A percentile compares a stretch with the other conserved stretches of the same genome.
These are phyloP conservation scores for Harpagifer antarcticus DNA, from an alignment of 2,797 vertebrate genomes.

Conservation along the genomic window DNA sequence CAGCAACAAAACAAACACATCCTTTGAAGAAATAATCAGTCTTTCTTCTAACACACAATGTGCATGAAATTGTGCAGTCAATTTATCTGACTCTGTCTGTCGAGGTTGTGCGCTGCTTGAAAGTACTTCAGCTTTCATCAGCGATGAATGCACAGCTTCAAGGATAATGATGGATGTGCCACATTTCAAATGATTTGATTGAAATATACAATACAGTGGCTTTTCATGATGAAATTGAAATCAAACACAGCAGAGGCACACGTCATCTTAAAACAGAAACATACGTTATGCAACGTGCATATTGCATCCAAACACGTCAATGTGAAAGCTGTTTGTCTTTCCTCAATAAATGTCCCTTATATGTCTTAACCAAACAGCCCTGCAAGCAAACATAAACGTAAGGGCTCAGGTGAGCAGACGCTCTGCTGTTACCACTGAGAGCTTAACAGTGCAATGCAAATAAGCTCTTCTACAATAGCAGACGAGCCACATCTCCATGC, in stretches of 20 bases:
- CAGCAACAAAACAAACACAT: constrained; percentile 35
- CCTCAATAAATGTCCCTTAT: constrained; percentile 14
- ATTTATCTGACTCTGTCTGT: constrained; percentile 42
- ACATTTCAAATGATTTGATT: constrained; percentile 23
- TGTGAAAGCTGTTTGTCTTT: constrained; percentile 35
- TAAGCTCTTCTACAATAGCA: constrained; percentile 69
- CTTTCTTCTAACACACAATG: constrained; percentile 38
- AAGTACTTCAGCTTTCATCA: constrained; percentile 16
- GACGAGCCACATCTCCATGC: constrained; percentile 63
- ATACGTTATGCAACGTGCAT: constrained; percentile 13
- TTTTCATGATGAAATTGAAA: constrained; percentile 1
- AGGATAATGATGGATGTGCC: constrained; percentile 26
- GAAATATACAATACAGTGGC: neutral
- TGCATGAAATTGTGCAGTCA: constrained; percentile 35
- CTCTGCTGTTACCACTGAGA: constrained; percentile 64
- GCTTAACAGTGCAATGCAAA: constrained; percentile 72
- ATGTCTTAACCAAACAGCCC: constrained; percentile 45
- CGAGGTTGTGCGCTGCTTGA: constrained; percentile 7
- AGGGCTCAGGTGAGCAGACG: constrained; percentile 54
- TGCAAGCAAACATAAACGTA: constrained; percentile 46
- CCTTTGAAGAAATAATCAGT: constrained; percentile 44
- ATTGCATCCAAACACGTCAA: constrained; percentile 11
- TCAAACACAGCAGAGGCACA: constrained; percentile 16
- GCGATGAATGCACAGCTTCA: constrained; percentile 16
- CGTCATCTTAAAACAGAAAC: neutral